Evolutionary conservation across 2,113 vertebrate genomes (phyloP).

Genomic region (Triplophysa dalaica): DNA sequence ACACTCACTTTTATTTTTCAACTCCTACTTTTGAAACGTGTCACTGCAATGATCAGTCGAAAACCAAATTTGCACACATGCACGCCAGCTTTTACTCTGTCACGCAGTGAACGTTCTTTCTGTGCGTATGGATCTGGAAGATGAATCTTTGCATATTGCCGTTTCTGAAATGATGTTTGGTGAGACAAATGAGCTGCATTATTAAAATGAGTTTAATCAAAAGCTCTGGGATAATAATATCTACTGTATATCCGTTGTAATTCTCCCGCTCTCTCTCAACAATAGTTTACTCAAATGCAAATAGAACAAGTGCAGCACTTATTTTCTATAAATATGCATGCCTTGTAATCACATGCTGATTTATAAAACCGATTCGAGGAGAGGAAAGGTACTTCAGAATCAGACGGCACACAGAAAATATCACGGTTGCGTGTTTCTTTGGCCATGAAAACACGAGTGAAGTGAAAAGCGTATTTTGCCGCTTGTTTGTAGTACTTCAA

Average conservation of each 20-base stretch:
- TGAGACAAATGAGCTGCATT: constrained; percentile 42
- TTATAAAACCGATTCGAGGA: constrained; percentile 65
- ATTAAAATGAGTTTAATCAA: constrained; percentile 56
- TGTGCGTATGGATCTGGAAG: neutral
- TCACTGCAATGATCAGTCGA: no score
- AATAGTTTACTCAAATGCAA: constrained; percentile 71
- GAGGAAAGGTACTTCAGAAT: constrained; percentile 64
- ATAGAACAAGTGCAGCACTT: constrained; percentile 65
- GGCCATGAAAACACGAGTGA: neutral
- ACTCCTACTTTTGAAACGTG: no score
- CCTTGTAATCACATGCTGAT: constrained; percentile 73
- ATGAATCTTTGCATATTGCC: constrained; percentile 25
- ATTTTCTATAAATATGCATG: constrained; percentile 76
- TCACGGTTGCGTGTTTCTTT: constrained; percentile 47
- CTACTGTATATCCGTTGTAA: constrained; percentile 54
- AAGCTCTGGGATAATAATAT: constrained; percentile 50
- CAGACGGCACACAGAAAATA: constrained; percentile 67
- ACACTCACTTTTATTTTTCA: no score
- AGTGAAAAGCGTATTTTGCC: constrained; percentile 39
- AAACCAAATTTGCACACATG: no score
- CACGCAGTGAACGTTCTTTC: no score
- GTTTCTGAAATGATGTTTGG: constrained; percentile 38
- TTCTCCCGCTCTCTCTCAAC: constrained; percentile 66
- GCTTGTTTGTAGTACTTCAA: constrained; percentile 48
- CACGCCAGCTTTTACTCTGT: no score